phyloP scores from a whole-genome alignment of 2,113 vertebrate species.

The Galeopterus variegatus region DNA sequence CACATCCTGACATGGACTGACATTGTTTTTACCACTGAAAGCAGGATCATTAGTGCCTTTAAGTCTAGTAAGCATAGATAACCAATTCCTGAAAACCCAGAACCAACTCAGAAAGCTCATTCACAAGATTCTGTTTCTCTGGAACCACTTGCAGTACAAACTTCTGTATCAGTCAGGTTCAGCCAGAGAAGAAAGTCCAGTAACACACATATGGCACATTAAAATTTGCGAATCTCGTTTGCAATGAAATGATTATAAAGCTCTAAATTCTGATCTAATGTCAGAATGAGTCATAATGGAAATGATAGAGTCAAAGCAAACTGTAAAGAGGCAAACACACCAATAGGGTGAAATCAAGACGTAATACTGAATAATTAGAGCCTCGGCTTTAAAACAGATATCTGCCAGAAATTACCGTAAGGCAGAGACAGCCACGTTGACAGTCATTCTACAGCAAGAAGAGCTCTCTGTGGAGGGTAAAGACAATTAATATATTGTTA shows the following conservation, averaged over 20 bases:
- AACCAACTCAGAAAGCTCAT: not conserved
- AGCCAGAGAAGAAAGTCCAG: not conserved
- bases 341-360: not conserved
- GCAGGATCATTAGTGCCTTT: not conserved
- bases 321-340: not conserved
- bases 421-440: not conserved
- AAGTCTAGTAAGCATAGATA: not conserved
- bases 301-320: not conserved
- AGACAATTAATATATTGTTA: not conserved
- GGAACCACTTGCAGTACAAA: not conserved
- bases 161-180: constrained; percentile 3
- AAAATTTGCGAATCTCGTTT: not conserved
- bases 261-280: not conserved
- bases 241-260: not conserved
- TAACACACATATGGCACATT: not conserved
- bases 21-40: not conserved
- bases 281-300: not conserved
- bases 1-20: not conserved
- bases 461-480: not conserved
- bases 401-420: not conserved
- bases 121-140: not conserved
- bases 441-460: not conserved
- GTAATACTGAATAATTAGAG: not conserved
- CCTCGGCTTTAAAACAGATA: not conserved
- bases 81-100: not conserved